Percentiles rank a stretch among this genome's conserved stretches.
Evolutionary conservation across 2,113 vertebrate genomes (phyloP).

Genomic region (Mesocricetus auratus): DNA sequence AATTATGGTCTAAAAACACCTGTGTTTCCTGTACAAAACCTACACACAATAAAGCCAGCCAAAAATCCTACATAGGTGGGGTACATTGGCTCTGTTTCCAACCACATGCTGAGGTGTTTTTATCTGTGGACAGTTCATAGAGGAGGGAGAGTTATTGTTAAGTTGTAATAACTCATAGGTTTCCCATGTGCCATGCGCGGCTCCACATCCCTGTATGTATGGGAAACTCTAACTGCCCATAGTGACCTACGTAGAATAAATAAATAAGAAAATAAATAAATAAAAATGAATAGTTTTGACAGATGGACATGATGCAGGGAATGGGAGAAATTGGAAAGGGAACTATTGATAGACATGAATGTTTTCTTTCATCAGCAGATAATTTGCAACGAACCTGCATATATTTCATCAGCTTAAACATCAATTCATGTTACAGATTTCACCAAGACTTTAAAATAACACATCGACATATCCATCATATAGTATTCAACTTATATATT

Average conservation of each 20-base stretch:
- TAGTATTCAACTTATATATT: neutral
- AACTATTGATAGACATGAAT: neutral
- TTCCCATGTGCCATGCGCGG: too few species aligned
- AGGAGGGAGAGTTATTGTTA: neutral
- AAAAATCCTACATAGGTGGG: neutral
- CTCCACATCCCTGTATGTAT: neutral
- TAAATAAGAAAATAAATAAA: neutral
- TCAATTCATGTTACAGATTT: neutral
- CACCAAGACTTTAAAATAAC: neutral
- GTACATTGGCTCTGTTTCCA: neutral
- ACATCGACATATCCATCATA: neutral
- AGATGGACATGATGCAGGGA: neutral
- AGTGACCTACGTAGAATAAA: neutral
- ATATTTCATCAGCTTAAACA: neutral
- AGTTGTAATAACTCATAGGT: too few species aligned
- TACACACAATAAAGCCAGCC: too few species aligned
- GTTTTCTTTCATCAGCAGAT: neutral
- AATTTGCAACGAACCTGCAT: neutral
- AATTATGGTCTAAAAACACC: neutral
- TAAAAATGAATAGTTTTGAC: neutral
- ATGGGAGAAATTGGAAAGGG: neutral
- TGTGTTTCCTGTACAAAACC: neutral
- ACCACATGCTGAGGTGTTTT: neutral
- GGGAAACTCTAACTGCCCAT: neutral
- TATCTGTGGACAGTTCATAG: neutral